phyloP scores from a whole-genome alignment of 2,797 vertebrate genomes.

The Cetoscarus ocellatus region DNA sequence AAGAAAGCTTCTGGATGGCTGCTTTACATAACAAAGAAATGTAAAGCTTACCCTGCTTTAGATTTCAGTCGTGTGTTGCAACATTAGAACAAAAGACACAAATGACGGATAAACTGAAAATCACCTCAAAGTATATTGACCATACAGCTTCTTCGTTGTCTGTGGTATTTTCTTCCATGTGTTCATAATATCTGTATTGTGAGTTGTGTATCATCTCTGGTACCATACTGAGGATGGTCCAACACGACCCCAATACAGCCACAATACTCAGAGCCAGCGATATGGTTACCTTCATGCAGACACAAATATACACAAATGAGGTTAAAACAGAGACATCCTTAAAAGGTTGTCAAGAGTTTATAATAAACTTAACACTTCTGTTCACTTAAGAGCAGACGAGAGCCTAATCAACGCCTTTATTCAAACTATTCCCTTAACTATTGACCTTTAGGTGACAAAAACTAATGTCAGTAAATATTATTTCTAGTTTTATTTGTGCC shows the following conservation, averaged over 20 bases:
- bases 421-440: no score
- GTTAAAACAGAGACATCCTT: neutral
- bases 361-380: neutral
- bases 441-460: no score
- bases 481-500: no score
- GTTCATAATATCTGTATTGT: rapidly evolving
- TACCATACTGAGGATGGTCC: constrained; percentile 1
- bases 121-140: constrained; percentile 4
- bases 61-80: neutral
- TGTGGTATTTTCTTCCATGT: neutral
- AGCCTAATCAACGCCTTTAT: no score
- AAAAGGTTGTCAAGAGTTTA: neutral
- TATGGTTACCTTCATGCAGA: constrained; percentile 59
- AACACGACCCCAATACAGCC: constrained; percentile 25
- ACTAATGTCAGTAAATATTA: no score
- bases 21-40: neutral
- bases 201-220: rapidly evolving
- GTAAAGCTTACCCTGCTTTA: neutral
- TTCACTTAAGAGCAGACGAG: no score
- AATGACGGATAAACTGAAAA: neutral
- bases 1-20: no score
- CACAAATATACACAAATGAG: constrained; percentile 12
- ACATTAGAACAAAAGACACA: neutral
- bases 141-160: rapidly evolving
- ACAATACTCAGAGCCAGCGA: constrained; percentile 67